A percentile compares a stretch with the other conserved stretches of the same genome.
Evolutionary conservation across 2,888 invertebrate genomes (phyloP).

Genomic region (Phragmatobia fuliginosa): DNA sequence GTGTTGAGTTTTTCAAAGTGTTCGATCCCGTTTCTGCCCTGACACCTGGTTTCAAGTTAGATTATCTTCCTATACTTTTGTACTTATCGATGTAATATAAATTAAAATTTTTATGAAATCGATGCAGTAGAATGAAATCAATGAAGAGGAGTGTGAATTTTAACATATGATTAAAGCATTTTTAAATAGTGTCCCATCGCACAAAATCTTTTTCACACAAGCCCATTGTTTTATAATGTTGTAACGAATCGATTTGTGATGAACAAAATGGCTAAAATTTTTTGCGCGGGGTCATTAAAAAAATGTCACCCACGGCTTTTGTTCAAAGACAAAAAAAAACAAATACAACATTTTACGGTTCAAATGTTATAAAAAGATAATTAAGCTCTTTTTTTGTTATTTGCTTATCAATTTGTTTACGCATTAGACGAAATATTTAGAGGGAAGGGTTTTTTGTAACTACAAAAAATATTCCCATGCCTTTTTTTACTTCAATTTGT

Average conservation of each 20-base stretch:
- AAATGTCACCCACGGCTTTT: slow-evolving; percentile 79
- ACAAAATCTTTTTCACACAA: neutral
- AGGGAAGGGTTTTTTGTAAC: slow-evolving; percentile 13
- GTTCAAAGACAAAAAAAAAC: slow-evolving; percentile 58
- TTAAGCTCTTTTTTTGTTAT: slow-evolving; percentile 45
- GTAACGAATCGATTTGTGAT: slow-evolving; percentile 48
- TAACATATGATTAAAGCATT: neutral
- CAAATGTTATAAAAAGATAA: slow-evolving; percentile 67
- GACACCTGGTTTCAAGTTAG: neutral
- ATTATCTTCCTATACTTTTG: neutral
- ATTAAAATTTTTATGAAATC: neutral
- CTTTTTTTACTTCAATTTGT: neutral
- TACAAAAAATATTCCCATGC: slow-evolving; percentile 17
- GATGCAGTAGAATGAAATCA: neutral
- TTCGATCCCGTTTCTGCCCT: neutral
- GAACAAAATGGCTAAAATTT: slow-evolving; percentile 24
- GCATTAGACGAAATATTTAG: slow-evolving; percentile 22
- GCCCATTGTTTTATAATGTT: slow-evolving; percentile 46
- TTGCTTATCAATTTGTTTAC: slow-evolving; percentile 38
- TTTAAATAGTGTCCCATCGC: neutral
- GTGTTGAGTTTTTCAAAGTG: too few relatives aligned
- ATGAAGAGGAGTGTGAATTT: too few relatives aligned
- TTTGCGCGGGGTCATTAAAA: slow-evolving; percentile 74
- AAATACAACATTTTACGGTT: slow-evolving; percentile 72
- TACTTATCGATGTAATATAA: neutral